phyloP scores from a whole-genome alignment of 2,113 vertebrate genomes.

The Microtus richardsoni region DNA sequence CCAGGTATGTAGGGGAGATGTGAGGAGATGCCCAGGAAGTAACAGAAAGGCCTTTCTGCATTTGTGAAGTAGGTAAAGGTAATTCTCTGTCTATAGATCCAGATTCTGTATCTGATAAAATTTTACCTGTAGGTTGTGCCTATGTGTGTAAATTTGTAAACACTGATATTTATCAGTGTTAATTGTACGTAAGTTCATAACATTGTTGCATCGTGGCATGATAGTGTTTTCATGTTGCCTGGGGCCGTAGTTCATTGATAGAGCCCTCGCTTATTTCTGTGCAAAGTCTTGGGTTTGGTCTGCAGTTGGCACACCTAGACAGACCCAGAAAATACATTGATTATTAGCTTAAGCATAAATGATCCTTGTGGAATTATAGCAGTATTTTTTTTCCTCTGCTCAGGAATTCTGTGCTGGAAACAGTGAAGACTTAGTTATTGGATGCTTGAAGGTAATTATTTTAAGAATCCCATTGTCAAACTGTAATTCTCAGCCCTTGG shows the following conservation, averaged over 20 bases:
- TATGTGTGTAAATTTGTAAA: neutral
- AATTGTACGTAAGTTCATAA: neutral
- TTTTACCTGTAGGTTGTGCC: neutral
- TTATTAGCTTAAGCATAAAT: neutral
- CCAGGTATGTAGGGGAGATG: accelerated
- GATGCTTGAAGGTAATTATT: neutral
- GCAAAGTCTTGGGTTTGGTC: neutral
- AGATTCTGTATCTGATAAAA: neutral
- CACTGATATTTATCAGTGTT: conserved; percentile 3
- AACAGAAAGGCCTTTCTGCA: neutral
- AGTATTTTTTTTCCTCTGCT: neutral
- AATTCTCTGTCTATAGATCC: neutral
- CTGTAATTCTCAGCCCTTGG: neutral
- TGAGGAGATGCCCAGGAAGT: neutral
- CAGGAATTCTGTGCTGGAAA: neutral
- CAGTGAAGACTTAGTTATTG: neutral
- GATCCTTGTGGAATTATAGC: neutral
- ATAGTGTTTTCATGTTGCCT: neutral
- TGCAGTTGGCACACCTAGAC: neutral
- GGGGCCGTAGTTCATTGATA: neutral
- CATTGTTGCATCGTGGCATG: neutral
- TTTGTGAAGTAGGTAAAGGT: neutral
- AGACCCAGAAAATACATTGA: neutral
- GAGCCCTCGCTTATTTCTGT: neutral
- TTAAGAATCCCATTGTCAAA: neutral